Evolutionary conservation across 2,888 invertebrate genomes (phyloP), one percentile per base, ranked within the genome.

Genomic region (Argyresthia albistria): DNA sequence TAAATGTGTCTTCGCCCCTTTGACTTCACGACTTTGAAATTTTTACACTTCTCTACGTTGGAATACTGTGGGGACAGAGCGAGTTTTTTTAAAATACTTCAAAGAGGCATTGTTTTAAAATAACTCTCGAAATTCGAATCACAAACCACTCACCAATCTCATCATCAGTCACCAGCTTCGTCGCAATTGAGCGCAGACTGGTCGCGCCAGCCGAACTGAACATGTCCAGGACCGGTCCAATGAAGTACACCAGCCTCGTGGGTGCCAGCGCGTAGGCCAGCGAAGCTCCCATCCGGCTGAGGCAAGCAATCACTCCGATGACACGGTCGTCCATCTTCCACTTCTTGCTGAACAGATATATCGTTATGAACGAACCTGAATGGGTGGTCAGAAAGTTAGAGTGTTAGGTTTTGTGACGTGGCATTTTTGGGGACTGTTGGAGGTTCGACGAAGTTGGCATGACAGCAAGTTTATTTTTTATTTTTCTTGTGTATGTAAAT

Each of bases 121-220:
- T 25, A 25, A 25, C 3, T 25, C 25, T 25, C 6, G 25, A 25
- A 25, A 4, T 25, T 4, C 6, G 25, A 25, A 25, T 25, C n/a
- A n/a, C n/a, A n/a, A 49, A 42, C 36, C 7, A 71, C 82, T 80
- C 61, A 83, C 89, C 90, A 60, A 89, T 76, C 86, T 90, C 90
- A 65, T 90, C 89, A 6, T 75, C 68, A 50, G 86, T 75, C 35
- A 90, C 90, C 51, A 90, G 67, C 64, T 90, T 90, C 0, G 90
- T 88, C 12, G 88, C 89, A 45, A 90, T 88, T 0, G 90, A 90
- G 56, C 90, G 74, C 57, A 90, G 72, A 0, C 89, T 89, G 1
- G 90, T 89, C 1, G 89, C 87, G 0, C 88, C 88, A 0, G 90
- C 89, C 0, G 89, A 87, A 57, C 89, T 89, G 60, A 89, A 87